These are phyloP conservation scores for Antennarius maculatus DNA, from an alignment of 2,797 vertebrate species.

Conservation along the genomic window DNA sequence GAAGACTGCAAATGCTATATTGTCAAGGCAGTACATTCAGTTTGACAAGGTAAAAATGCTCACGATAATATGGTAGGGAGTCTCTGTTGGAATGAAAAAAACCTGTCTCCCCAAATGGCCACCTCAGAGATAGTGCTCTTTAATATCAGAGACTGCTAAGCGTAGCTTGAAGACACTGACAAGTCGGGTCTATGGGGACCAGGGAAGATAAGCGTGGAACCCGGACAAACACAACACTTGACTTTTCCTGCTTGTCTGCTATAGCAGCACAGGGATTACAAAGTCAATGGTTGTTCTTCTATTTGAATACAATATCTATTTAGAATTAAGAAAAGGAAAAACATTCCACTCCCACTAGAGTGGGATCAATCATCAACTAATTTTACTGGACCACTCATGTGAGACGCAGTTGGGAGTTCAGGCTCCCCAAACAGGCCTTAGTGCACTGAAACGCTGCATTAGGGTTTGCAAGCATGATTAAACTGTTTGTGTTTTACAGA, in stretches of 20 bases:
- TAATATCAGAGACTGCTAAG: slow-evolving; percentile 84
- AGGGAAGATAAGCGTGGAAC: slow-evolving; percentile 79
- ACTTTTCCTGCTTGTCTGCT: slow-evolving; percentile 83
- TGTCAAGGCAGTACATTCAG: slow-evolving; percentile 35
- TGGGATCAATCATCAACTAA: slow-evolving; percentile 85
- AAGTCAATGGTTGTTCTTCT: slow-evolving; percentile 83
- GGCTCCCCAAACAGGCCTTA: slow-evolving; percentile 72
- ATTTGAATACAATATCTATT: slow-evolving; percentile 88
- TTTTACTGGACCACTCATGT: slow-evolving; percentile 83
- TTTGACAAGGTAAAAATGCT: slow-evolving; percentile 48
- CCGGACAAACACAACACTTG: slow-evolving; percentile 87
- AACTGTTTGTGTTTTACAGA: slow-evolving; percentile 72
- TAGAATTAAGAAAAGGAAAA: slow-evolving; percentile 64
- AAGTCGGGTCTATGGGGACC: slow-evolving; percentile 85
- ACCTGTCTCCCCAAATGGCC: slow-evolving; percentile 75
- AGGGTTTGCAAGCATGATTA: slow-evolving; percentile 74
- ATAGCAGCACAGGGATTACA: slow-evolving; percentile 85
- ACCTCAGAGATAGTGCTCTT: slow-evolving; percentile 82
- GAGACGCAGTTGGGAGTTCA: slow-evolving; percentile 75
- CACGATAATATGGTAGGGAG: slow-evolving; percentile 51
- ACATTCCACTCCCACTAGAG: slow-evolving; percentile 70
- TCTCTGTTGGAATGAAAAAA: slow-evolving; percentile 76
- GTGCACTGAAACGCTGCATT: slow-evolving; percentile 69
- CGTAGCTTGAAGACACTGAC: slow-evolving; percentile 86
- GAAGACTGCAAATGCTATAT: slow-evolving; percentile 37